Base-by-base conservation (phyloP, 2,888 invertebrate genomes). In the Synanthedon myopaeformis region DNA sequence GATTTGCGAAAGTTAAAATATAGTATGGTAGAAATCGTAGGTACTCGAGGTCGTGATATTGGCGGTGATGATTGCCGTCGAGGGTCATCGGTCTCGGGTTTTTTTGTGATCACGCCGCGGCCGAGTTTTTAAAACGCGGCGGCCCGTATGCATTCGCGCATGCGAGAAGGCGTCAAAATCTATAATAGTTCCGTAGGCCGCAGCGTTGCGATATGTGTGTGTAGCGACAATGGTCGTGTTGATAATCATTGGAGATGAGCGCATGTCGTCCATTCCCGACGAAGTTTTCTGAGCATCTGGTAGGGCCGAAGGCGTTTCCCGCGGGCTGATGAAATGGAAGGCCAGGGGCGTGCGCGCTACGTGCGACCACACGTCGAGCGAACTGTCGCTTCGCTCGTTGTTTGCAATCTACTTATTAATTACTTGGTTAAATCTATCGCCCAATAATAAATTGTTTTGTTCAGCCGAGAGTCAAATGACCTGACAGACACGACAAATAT, bases 111-210 rank as follows among this genome's bases (percentile, higher is more conserved):
- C 82, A 83, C 75, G 78, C 76, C 67, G 79, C 81, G 79, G 76
- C 80, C 75, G 76, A 82, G 84, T 85, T 86, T 35, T 35, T 80
- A 72, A 81, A 87, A 83, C 84, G 84, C 82, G 84, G 87, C 83
- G 79, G 82, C 73, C 28, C 82, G 76, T 84, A 84, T 83, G 81
- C 79, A 86, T 79, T 82, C 80, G 85, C 86, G 87, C 87, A 87
- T 87, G 87, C 87, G 84, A 85, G 78, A 72, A 79, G 78, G 78
- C 81, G 83, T 87, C 84, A 82, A 84, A 86, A 86, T 84, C 85
- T 85, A 84, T 85, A 85, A 77, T 85, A 85, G 79, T 83, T 81
- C 63, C 69, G 72, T 66, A 75, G 77, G 79, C 79, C 76, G 72
- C 70, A 72, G 69, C 63, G 74, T 75, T 76, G 75, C 74, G 68